phyloP scores from a whole-genome alignment of 2,797 vertebrate genomes.

The Syndactyla subalaris region DNA sequence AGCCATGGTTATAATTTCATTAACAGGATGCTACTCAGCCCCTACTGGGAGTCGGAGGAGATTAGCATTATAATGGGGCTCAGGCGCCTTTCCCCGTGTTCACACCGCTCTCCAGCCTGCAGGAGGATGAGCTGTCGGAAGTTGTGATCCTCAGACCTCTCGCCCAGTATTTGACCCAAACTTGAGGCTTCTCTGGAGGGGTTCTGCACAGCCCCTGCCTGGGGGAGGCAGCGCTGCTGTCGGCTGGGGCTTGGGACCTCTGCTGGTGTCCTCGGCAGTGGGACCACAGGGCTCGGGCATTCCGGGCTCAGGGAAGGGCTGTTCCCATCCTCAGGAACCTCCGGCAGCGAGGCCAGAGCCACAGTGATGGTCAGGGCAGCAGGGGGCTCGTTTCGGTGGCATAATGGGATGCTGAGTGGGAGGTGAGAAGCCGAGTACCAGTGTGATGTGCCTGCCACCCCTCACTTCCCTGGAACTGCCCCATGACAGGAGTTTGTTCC shows the following conservation, averaged over 20 bases:
- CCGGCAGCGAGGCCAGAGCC: fast-evolving
- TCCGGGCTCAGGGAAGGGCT: not conserved
- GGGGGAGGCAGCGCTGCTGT: not conserved
- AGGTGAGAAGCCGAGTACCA: not conserved
- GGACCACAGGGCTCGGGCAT: not conserved
- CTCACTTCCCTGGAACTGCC: not conserved
- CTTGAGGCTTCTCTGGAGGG: not conserved
- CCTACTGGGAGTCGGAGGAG: not conserved
- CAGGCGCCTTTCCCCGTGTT: not conserved
- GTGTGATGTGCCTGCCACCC: fast-evolving
- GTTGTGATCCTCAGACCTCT: not conserved
- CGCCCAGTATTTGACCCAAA: not conserved
- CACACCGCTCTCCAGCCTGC: not conserved
- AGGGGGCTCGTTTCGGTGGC: not conserved
- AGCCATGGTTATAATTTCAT: slow-evolving; percentile 61
- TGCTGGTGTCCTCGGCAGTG: not conserved
- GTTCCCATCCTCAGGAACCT: not conserved
- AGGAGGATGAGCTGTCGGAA: not conserved
- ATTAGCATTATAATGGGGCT: slow-evolving; percentile 13
- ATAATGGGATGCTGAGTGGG: not conserved
- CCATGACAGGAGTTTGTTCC: not conserved
- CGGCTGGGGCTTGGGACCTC: not conserved
- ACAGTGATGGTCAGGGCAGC: not conserved
- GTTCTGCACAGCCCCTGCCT: not conserved
- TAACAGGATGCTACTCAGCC: not conserved